Base-by-base conservation (phyloP, 2,888 invertebrate species). In the Nemurella pictetii region DNA sequence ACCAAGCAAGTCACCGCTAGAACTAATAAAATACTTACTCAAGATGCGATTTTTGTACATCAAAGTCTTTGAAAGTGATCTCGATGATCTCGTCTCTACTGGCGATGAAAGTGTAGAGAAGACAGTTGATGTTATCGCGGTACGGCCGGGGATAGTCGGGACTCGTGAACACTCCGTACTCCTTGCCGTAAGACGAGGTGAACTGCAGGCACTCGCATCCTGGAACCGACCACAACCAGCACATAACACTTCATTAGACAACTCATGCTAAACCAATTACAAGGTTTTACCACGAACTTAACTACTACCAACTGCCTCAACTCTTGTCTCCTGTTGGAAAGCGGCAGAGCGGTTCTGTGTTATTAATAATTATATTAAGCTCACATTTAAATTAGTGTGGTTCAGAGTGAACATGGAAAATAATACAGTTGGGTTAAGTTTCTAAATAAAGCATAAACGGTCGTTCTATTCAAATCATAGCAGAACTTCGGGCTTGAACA, bases 191-290 rank as follows among this genome's bases (percentile, higher is more conserved):
- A 86, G 95, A 95, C 87, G 95, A 95, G 88, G 96, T 95, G 92
- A 94, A 97, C 86, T 95, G 93, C 88, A 96, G 92, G 90, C 97
- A 97, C 89, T 95, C 93, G 90, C 97, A 97, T 91, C 95, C 96
- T 97, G 93, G 84, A 92, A 92, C n/a, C n/a, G n/a, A n/a, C 55
- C 55, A 55, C 55, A 55, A 55, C 55, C 55, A 55, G 55, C 9
- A 12, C 1, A 2, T 20, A 20, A 55, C 55, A 55, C 55, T 55
- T 55, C 55, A 55, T 55, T 55, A 55, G 55, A 55, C 55, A 55
- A 55, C 55, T 55, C 55, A 20, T 55, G n/a, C 55, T 55, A 20
- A 55, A 55, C 55, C 55, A 55, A 55, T 55, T 55, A 55, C 12
- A 55, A 55, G 55, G n/a, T 55, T 55, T 55, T 55, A 55, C 55